Evolutionary conservation across 1,140 invertebrate species (phyloP), one percentile per base, ranked within the genome.

Genomic region (Listronotus oregonensis): DNA sequence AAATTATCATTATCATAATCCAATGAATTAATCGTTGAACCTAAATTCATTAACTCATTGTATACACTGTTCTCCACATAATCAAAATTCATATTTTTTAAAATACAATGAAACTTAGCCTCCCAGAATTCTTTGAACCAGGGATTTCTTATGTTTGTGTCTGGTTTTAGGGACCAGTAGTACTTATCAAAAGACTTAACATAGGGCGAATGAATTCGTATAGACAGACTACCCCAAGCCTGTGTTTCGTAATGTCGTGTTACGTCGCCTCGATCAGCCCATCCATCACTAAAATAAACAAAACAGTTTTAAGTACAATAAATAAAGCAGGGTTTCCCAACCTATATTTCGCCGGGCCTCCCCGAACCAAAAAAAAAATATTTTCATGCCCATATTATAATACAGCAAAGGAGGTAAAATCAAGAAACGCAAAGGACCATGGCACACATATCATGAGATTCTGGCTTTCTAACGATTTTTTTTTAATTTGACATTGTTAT

Each of bases 111-210:
- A 78, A 91, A 91, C 67, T 84, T 85, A 40, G 83, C 76, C 75
- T 91, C 85, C 90, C 90, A 91, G 77, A 90, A 90, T 73, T 91
- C 89, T 27, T 80, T 78, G 76, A 92, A 91, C 90, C 90, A 92
- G 3, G 89, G 89, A 79, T 92, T 91, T 21, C 87, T 77, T 1
- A 75, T 75, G 76, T 90, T 90, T 67, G 79, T 87, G 56, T 77
- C 76, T 0, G 89, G 89, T 67, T 84, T 84, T 32, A 93, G 79
- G 0, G 80, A 78, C 66, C 86, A 85, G 76, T 91, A 93, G 74
- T 91, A 86, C 2, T 84, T 74, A 72, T 91, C 87, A 74, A 92
- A 92, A 49, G 82, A 80, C 5, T 77, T 71, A 6, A 91, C 84
- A 65, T 86, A 84, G 0, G 89, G 87, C 4, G 90, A 91, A 71